Evolutionary conservation across 2,888 invertebrate species (phyloP), one percentile per base, ranked within the genome.

Genomic region (Troides helena): DNA sequence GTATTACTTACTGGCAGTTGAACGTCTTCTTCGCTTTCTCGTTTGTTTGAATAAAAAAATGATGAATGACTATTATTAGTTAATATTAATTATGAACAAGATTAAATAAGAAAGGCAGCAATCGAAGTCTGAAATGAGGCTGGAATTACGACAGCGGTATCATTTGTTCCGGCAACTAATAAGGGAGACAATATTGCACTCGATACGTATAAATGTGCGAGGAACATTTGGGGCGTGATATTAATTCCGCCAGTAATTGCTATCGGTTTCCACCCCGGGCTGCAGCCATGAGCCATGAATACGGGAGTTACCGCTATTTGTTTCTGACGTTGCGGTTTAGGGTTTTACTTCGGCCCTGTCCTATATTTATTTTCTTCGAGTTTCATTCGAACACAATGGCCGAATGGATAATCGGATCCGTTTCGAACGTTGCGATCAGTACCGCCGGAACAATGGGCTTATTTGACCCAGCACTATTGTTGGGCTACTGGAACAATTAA

Each of bases 151-250:
- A 85, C 82, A 78, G 80, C 76, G 82, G 84, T 85, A 84, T 86
- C 90, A 90, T 91, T 92, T 89, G 89, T 92, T 87, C 85, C 87
- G 82, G 84, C 84, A 85, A 90, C 90, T 92, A 92, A 92, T 92
- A 92, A 91, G 90, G 90, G 90, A 92, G 92, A 92, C 92, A 92
- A 90, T 92, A 92, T 92, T 92, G 92, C 92, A 92, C 85, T 92
- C 91, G 87, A 92, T 90, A 90, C 87, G 88, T 91, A 92, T 91
- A 92, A 92, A 92, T 90, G 89, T 86, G 89, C 85, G 88, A 87
- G 90, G 81, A 89, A 89, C 90, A 92, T 92, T 92, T 90, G 90
- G 91, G 88, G 89, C 89, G 89, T 85, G 89, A 91, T 92, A 92
- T 92, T 92, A 92, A 92, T 92, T 92, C 92, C 83, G 87, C 83